Conservation (phyloP, 2,888 invertebrate genomes). For the Gastrophysa polygoni region DNA sequence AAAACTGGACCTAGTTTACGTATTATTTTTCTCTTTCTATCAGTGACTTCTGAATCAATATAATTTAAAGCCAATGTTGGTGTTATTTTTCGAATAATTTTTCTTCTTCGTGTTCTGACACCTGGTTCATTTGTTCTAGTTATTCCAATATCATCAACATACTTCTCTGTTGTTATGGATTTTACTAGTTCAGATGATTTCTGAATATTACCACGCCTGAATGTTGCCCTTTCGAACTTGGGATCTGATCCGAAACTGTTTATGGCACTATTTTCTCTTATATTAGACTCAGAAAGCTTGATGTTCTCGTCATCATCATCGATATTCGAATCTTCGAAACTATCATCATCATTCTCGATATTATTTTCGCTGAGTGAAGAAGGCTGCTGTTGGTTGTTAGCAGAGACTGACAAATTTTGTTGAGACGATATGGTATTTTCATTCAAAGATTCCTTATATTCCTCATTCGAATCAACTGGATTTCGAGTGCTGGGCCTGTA, state of each 20-base stretch:
- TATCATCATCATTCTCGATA: conserved; percentile 35
- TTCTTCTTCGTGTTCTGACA: conserved; percentile 45
- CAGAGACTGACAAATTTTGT: not conserved
- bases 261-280: conserved; percentile 54
- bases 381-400: not conserved
- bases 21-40: conserved; percentile 48
- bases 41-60: conserved; percentile 16
- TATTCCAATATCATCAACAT: not conserved
- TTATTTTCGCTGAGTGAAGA: not conserved
- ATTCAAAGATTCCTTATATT: not conserved
- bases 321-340: conserved; percentile 34
- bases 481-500: not conserved
- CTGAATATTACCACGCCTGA: conserved; percentile 22
- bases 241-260: conserved; percentile 40
- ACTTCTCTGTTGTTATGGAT: not conserved
- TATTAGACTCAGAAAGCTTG: conserved; percentile 57
- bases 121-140: conserved; percentile 40
- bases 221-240: conserved; percentile 29
- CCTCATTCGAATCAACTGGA: not conserved
- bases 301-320: conserved; percentile 58
- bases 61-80: conserved; percentile 21
- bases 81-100: conserved; percentile 51
- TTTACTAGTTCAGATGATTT: conserved; percentile 15
- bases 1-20: conserved; percentile 45
- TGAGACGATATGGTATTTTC: not conserved